A percentile compares a stretch with the other conserved stretches of the same genome.
Evolutionary conservation across 2,797 vertebrate genomes (phyloP).

Genomic region (Lates japonicus): DNA sequence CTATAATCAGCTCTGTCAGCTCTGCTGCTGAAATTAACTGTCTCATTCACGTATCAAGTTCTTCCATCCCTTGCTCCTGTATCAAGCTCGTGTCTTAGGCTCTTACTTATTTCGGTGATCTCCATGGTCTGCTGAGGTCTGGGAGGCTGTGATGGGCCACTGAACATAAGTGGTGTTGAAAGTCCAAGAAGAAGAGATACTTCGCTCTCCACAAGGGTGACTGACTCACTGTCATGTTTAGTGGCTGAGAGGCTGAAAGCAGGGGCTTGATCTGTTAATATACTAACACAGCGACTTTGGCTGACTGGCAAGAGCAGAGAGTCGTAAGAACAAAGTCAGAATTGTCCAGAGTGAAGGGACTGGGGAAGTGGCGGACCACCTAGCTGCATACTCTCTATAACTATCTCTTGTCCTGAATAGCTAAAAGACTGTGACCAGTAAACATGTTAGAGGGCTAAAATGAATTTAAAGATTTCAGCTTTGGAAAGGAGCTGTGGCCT

Average conservation of each 20-base stretch:
- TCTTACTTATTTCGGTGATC: slow-evolving; percentile 24
- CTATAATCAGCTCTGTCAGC: slow-evolving; percentile 72
- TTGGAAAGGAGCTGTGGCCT: not conserved
- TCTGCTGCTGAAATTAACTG: slow-evolving; percentile 64
- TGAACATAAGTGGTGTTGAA: slow-evolving; percentile 61
- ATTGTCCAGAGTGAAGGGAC: slow-evolving; percentile 55
- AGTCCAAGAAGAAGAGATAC: slow-evolving; percentile 59
- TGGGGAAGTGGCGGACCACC: slow-evolving; percentile 29
- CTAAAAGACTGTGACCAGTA: slow-evolving; percentile 32
- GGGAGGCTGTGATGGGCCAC: slow-evolving; percentile 34
- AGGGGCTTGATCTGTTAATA: slow-evolving; percentile 72
- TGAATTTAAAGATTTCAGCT: slow-evolving; percentile 23
- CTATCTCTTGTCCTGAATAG: slow-evolving; percentile 29
- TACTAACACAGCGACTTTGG: slow-evolving; percentile 58
- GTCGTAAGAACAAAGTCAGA: slow-evolving; percentile 75
- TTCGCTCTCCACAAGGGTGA: slow-evolving; percentile 65
- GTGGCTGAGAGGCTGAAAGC: slow-evolving; percentile 69
- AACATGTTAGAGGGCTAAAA: slow-evolving; percentile 36
- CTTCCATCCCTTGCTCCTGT: slow-evolving; percentile 30
- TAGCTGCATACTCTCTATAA: slow-evolving; percentile 5
- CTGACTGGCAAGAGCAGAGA: slow-evolving; percentile 59
- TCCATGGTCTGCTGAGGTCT: slow-evolving; percentile 32
- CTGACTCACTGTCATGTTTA: slow-evolving; percentile 72
- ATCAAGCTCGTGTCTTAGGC: slow-evolving; percentile 42
- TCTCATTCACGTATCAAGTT: slow-evolving; percentile 67